A percentile compares a stretch with the other conserved stretches of the same genome.
Evolutionary conservation across 2,888 invertebrate species (phyloP).

Genomic region (Calameuta filiformis): DNA sequence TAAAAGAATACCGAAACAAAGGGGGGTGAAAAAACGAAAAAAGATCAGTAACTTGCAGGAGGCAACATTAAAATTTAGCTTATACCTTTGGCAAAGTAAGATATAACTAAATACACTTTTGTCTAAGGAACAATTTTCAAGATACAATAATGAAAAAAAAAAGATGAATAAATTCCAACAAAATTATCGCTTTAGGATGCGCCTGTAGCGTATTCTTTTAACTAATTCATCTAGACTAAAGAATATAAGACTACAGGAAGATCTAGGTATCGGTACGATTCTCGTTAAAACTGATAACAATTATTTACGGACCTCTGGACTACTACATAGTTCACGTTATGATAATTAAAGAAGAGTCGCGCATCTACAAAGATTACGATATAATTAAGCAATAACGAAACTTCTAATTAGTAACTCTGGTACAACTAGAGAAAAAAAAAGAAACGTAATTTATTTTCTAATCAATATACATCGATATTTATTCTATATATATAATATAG

Average conservation of each 20-base stretch:
- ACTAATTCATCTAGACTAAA: not conserved
- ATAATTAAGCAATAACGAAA: not conserved
- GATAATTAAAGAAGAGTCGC: constrained; percentile 4
- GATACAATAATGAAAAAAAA: not conserved
- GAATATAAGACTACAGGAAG: not conserved
- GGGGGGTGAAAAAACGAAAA: not conserved
- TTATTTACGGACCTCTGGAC: not conserved
- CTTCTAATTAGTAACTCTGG: constrained; percentile 7
- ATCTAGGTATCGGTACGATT: not conserved
- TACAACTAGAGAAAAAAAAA: constrained; percentile 5
- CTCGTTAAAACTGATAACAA: not conserved
- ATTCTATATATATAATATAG: constrained; percentile 14
- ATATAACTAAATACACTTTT: not conserved
- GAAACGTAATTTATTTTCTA: constrained; percentile 1
- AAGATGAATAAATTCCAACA: not conserved
- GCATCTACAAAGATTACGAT: constrained; percentile 4
- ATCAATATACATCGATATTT: constrained; percentile 15
- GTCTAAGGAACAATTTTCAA: not conserved
- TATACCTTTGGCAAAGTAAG: not conserved
- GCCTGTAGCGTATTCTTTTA: not conserved
- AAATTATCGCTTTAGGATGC: not conserved
- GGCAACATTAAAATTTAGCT: not conserved
- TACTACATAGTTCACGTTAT: not conserved
- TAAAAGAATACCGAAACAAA: not conserved
- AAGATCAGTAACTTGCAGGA: not conserved